These are phyloP conservation scores for Anseranas semipalmata DNA, from an alignment of 2,113 vertebrate genomes.

Conservation along the genomic window DNA sequence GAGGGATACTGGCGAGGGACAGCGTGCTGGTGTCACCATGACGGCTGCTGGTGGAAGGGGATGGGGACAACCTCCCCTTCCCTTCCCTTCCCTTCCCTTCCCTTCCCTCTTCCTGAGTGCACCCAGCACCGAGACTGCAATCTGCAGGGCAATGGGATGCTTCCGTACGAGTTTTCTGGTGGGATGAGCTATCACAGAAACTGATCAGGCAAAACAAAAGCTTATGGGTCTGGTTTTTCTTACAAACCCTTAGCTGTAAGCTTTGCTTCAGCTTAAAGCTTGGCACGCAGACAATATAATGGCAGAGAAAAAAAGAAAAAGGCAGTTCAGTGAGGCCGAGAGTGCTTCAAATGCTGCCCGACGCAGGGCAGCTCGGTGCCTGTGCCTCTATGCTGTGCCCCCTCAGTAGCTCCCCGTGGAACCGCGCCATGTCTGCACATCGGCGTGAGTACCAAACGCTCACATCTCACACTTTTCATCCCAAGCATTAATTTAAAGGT, in stretches of 20 bases:
- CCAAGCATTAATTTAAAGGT: background rate
- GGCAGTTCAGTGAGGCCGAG: background rate
- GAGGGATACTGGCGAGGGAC: background rate
- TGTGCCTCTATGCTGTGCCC: fast-evolving
- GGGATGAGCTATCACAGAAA: background rate
- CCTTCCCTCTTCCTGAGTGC: background rate
- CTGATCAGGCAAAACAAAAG: background rate
- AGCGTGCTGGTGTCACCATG: fast-evolving
- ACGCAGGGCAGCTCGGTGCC: background rate
- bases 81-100: too few species aligned
- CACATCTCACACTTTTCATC: background rate
- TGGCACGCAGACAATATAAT: background rate
- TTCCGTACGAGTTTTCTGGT: background rate
- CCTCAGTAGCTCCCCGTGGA: background rate
- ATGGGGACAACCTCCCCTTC: background rate
- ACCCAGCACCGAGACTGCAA: background rate
- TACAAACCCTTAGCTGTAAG: too few species aligned
- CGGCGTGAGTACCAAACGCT: background rate
- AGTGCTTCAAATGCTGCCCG: background rate
- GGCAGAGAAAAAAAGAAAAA: background rate
- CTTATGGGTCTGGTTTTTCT: background rate
- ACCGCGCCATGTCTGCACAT: fast-evolving
- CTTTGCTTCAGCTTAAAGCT: background rate
- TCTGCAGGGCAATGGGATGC: background rate
- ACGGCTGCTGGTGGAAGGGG: background rate